phyloP scores from a whole-genome alignment of 2,888 invertebrate species.

The Aporophyla nigra region DNA sequence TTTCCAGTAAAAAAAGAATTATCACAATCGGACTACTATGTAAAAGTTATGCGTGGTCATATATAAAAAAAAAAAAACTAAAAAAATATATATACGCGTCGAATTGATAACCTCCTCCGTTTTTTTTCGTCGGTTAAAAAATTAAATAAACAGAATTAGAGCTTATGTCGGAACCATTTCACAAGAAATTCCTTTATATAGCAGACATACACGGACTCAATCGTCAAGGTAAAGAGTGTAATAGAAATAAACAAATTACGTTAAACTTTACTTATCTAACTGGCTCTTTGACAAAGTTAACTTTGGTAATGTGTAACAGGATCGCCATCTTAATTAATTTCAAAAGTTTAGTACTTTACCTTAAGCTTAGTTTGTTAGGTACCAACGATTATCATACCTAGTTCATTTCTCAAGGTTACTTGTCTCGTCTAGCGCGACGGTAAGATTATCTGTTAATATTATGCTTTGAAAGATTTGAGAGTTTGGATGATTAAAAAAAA shows the following conservation, averaged over 20 bases:
- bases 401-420: slow-evolving; percentile 12
- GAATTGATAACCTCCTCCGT: no score
- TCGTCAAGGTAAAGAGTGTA: slow-evolving; percentile 27
- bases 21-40: no score
- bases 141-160: no score
- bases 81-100: no score
- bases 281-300: slow-evolving; percentile 76
- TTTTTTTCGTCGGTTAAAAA: no score
- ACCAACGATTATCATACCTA: slow-evolving; percentile 47
- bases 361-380: slow-evolving; percentile 58
- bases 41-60: no score
- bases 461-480: neutral
- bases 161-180: no score
- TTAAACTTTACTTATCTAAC: slow-evolving; percentile 79
- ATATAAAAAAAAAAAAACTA: no score
- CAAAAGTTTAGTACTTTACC: slow-evolving; percentile 71
- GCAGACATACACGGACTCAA: neutral
- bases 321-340: slow-evolving; percentile 76
- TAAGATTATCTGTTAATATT: neutral
- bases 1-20: no score
- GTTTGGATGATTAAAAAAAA: neutral
- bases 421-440: neutral
- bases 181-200: no score
- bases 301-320: slow-evolving; percentile 74
- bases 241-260: slow-evolving; percentile 67